Evolutionary conservation across 2,888 invertebrate genomes (phyloP).

Genomic region (Andrena trimmerana): DNA sequence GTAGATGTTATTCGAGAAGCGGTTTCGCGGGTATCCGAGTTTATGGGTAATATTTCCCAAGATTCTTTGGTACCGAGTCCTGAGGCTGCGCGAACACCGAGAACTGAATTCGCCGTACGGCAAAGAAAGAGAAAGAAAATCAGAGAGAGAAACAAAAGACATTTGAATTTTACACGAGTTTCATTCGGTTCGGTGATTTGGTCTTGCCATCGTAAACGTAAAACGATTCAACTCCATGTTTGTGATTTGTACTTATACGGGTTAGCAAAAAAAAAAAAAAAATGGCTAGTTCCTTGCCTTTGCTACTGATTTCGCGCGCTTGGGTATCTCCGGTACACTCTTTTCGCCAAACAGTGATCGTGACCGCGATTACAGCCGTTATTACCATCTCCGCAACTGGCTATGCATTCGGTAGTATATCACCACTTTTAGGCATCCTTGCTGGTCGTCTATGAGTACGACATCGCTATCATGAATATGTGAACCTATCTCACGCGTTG

Average conservation of each 20-base stretch:
- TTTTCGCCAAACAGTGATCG: not conserved
- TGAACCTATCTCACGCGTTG: not conserved
- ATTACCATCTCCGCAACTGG: not conserved
- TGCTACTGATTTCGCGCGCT: conserved; percentile 20
- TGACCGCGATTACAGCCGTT: not conserved
- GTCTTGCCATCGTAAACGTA: not conserved
- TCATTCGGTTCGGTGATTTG: not conserved
- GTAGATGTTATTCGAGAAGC: conserved; percentile 30
- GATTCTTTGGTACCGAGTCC: conserved; percentile 79
- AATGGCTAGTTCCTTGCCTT: conserved; percentile 26
- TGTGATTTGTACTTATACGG: not conserved
- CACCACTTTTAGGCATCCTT: not conserved
- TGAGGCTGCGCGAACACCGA: conserved; percentile 63
- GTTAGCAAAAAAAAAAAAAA: conserved; percentile 4
- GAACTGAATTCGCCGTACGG: conserved; percentile 65
- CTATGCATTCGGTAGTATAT: too few species aligned
- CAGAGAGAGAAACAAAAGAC: conserved; percentile 38
- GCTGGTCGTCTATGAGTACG: not conserved
- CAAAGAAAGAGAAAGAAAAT: conserved; percentile 32
- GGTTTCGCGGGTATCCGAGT: conserved; percentile 79
- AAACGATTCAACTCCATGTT: not conserved
- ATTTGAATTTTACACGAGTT: conserved; percentile 42
- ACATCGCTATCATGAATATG: not conserved
- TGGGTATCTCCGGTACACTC: not conserved
- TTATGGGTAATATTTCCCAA: conserved; percentile 85